phyloP scores from a whole-genome alignment of 2,797 vertebrate genomes.

The Gobio occitaniae region DNA sequence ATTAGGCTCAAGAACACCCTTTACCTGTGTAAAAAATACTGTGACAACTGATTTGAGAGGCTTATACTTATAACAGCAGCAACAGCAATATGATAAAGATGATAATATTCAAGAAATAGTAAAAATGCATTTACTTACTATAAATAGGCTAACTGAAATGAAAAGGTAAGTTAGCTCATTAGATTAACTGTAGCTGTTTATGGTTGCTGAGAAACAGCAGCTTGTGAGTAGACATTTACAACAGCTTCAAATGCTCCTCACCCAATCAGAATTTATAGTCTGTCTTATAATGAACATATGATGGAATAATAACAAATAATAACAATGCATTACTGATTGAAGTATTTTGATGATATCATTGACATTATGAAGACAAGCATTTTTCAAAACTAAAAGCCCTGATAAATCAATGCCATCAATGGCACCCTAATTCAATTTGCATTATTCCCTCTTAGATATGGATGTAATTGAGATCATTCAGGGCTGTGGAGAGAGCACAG shows the following conservation, averaged over 20 bases:
- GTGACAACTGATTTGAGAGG: too few species aligned
- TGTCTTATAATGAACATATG: background rate
- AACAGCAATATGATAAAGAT: background rate
- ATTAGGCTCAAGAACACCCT: background rate
- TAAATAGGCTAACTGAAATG: background rate
- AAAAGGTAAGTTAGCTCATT: background rate
- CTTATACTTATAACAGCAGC: background rate
- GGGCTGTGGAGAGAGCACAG: background rate
- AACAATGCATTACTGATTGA: background rate
- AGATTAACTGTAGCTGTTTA: background rate
- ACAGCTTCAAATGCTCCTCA: background rate
- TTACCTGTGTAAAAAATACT: background rate
- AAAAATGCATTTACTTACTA: background rate
- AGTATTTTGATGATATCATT: background rate
- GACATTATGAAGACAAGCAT: background rate
- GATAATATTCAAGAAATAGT: background rate
- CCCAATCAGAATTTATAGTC: background rate
- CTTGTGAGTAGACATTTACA: background rate
- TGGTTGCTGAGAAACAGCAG: background rate
- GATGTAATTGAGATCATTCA: constrained; percentile 12
- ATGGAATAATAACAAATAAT: background rate
- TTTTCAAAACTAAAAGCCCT: background rate
- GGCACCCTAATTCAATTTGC: background rate
- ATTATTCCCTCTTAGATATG: constrained; percentile 16
- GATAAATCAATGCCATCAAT: background rate